Evolutionary conservation across 2,113 vertebrate genomes (phyloP).

Genomic region (Sylvietta virens): DNA sequence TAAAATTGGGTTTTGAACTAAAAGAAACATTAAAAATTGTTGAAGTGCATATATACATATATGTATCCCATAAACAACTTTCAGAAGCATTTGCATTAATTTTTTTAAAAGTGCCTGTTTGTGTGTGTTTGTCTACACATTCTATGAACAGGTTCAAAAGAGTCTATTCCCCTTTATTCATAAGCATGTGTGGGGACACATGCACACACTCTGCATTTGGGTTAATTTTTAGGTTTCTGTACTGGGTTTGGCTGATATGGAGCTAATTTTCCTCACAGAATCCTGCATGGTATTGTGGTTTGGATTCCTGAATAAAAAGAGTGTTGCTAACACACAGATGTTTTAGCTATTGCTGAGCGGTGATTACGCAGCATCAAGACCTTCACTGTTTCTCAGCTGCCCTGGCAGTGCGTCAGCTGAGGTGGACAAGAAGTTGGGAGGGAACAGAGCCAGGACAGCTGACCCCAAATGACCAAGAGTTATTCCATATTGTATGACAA

Average conservation of each 20-base stretch:
- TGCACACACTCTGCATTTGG: background rate
- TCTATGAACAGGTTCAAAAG: background rate
- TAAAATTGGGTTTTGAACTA: background rate
- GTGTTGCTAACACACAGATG: background rate
- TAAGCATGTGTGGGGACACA: rapidly evolving
- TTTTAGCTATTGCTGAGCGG: background rate
- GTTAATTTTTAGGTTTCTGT: background rate
- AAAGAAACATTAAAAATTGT: background rate
- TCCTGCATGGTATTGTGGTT: background rate
- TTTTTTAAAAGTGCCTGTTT: background rate
- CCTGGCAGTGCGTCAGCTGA: background rate
- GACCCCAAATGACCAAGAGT: background rate
- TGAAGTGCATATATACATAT: background rate
- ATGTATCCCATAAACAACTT: background rate
- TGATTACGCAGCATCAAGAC: background rate
- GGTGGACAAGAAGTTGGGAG: background rate
- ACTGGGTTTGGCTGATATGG: background rate
- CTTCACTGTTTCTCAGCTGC: background rate
- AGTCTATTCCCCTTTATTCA: background rate
- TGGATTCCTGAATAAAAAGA: background rate
- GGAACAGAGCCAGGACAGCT: background rate
- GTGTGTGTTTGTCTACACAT: rapidly evolving
- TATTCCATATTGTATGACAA: background rate
- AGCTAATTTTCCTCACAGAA: background rate
- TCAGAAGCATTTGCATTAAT: background rate